Evolutionary conservation across 1,140 invertebrate genomes (phyloP).

Genomic region (Drosophila novamexicana): DNA sequence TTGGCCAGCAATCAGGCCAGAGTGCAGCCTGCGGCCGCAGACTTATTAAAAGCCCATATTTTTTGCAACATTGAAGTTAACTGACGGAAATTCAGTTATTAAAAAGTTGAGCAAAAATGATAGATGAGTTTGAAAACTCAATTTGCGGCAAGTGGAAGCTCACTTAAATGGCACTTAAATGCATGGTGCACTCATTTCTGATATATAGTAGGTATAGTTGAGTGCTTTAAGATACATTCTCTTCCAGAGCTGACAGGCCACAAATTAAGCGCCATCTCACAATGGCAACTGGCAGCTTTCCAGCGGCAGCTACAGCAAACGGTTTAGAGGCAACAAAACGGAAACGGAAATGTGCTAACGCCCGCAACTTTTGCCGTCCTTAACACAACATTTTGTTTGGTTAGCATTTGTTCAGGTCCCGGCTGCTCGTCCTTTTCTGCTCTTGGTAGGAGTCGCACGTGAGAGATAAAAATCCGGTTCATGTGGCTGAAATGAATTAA

Average conservation of each 20-base stretch:
- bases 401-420: conserved; percentile 44
- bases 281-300: conserved; percentile 23
- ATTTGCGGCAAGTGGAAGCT: conserved; percentile 34
- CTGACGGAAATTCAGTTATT: conserved; percentile 78
- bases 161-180: conserved; percentile 14
- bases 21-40: conserved; percentile 47
- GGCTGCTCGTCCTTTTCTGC: neutral
- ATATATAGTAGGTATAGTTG: neutral
- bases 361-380: conserved; percentile 35
- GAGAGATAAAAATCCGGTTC: conserved; percentile 75
- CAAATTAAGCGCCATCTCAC: conserved; percentile 36
- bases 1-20: conserved; percentile 43
- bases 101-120: conserved; percentile 55
- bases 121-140: conserved; percentile 58
- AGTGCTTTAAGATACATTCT: conserved; percentile 30
- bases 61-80: conserved; percentile 61
- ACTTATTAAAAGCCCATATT: conserved; percentile 78
- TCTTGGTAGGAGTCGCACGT: conserved; percentile 29
- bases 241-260: conserved; percentile 17
- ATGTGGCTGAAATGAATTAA: conserved; percentile 71
- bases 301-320: conserved; percentile 19
- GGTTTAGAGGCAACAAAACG: conserved; percentile 23
- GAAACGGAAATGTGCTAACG: conserved; percentile 66
- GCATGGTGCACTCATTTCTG: neutral
- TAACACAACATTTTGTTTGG: conserved; percentile 57